Base-by-base conservation (phyloP, 35 echinoderm and acorn worm species). In the Apostichopus californicus region DNA sequence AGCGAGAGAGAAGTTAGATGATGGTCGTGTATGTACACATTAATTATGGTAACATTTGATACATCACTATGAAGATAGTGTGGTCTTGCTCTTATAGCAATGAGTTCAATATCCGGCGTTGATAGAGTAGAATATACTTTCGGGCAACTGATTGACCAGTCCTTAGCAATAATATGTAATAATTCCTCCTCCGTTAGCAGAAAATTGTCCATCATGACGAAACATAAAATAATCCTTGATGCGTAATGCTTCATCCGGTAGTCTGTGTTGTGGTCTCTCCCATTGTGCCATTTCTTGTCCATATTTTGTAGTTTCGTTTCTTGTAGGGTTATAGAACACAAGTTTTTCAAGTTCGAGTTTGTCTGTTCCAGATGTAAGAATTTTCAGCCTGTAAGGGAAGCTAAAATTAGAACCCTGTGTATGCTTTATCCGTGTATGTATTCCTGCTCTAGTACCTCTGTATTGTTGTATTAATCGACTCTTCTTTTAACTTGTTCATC, bases 61-160 rank as follows among this genome's bases (percentile, higher is more conserved):
- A 68, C 10, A 1, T 26, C 59, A 65, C 86, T 88, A 9, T 63
- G 28, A 1, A 88, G 65, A 72, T 46, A 88, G 68, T 22, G 59
- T 20, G 88, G 88, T 8, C 88, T 14, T 5, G 71, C 53, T 77
- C 88, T 77, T 7, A 78, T 63, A 9, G 70, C 68, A 14, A 78
- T 70, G 1, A 77, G 52, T 90, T 90, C 88, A 78, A 77, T 90
- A 78, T 90, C 88, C 18, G 23, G 73, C 7, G 68, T 90, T 20
- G 70, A 90, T 55, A 90, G 15, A n/a, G 88, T 90, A 6, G 73
- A 8, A 77, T 1, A 90, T 90, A 90, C 9, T 22, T 90, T 34
- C 28, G 28, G 28, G 28, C 28, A 34, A 34, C 28, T 34, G 28
- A 34, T 1, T 34, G 28, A 46, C 34, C 0, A 46, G 34, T 46